phyloP scores from a whole-genome alignment of 2,888 invertebrate species.

The Phaonia tiefii region DNA sequence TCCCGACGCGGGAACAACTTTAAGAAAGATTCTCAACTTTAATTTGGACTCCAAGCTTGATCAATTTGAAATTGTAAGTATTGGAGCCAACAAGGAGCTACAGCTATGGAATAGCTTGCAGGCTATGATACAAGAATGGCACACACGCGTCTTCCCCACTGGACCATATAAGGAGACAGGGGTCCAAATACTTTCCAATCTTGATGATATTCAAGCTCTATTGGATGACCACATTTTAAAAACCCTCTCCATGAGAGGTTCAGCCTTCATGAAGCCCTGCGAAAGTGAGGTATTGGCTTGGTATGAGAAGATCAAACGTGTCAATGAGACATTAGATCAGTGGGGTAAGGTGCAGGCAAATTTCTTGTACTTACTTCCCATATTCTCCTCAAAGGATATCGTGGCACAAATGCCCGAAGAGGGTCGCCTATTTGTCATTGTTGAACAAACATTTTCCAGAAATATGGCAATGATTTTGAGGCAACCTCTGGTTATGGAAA shows the following conservation, averaged over 20 bases:
- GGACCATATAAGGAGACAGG: constrained; percentile 84
- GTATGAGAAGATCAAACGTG: constrained; percentile 83
- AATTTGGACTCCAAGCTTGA: constrained; percentile 83
- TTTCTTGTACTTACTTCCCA: constrained; percentile 85
- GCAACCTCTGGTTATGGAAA: constrained; percentile 80
- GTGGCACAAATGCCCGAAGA: constrained; percentile 85
- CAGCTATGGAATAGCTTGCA: constrained; percentile 84
- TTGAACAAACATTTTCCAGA: constrained; percentile 81
- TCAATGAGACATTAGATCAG: constrained; percentile 83
- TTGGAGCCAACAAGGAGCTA: constrained; percentile 85
- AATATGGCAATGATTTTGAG: constrained; percentile 79
- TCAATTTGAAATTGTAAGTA: constrained; percentile 86
- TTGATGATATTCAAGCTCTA: constrained; percentile 85
- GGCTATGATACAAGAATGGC: constrained; percentile 87
- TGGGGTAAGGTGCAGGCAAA: constrained; percentile 86
- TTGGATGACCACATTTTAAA: constrained; percentile 87
- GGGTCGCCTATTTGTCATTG: constrained; percentile 82
- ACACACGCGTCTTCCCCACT: constrained; percentile 82
- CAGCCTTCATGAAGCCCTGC: constrained; percentile 86
- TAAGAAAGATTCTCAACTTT: constrained; percentile 85
- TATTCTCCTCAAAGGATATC: constrained; percentile 86
- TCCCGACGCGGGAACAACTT: constrained; percentile 87
- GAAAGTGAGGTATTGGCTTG: constrained; percentile 82
- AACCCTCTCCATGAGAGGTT: constrained; percentile 86
- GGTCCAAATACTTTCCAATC: constrained; percentile 83